These are phyloP conservation scores for Myrmecobius fasciatus DNA, from an alignment of 2,113 vertebrate species.

Conservation along the genomic window DNA sequence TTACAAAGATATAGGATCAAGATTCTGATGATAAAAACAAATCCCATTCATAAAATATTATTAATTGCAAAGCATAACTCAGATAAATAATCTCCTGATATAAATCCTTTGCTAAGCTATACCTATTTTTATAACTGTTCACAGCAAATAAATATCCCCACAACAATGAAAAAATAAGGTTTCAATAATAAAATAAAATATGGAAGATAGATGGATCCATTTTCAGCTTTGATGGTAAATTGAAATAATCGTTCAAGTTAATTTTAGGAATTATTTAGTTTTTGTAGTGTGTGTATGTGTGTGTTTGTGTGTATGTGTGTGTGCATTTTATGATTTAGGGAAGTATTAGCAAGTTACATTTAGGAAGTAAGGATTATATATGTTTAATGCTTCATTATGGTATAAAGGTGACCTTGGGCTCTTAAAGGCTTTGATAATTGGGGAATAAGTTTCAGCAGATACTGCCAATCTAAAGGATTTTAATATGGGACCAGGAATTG, in stretches of 20 bases:
- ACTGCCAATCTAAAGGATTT: too few relatives aligned
- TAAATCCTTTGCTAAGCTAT: not conserved
- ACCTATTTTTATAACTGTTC: not conserved
- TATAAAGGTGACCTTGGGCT: too few relatives aligned
- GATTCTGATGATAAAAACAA: not conserved
- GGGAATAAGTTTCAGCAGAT: too few relatives aligned
- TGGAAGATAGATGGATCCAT: conserved; percentile 28
- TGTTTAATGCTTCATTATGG: not conserved
- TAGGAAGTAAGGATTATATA: not conserved
- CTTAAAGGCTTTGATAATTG: too few relatives aligned
- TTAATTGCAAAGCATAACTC: conserved; percentile 24
- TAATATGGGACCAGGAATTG: too few relatives aligned
- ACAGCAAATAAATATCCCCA: not conserved
- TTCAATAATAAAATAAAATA: conserved; percentile 18
- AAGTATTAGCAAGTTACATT: conserved; percentile 42
- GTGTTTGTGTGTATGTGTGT: too few relatives aligned
- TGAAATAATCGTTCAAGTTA: conserved; percentile 38
- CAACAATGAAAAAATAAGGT: not conserved
- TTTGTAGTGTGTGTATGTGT: conserved; percentile 10
- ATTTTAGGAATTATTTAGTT: conserved; percentile 14
- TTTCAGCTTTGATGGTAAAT: conserved; percentile 1
- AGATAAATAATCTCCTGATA: conserved; percentile 24
- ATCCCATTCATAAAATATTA: not conserved
- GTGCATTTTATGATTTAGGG: conserved; percentile 32
- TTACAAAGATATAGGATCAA: not conserved